Base-by-base conservation (phyloP, 2,797 vertebrate species). In the Coracias cyanogaster region DNA sequence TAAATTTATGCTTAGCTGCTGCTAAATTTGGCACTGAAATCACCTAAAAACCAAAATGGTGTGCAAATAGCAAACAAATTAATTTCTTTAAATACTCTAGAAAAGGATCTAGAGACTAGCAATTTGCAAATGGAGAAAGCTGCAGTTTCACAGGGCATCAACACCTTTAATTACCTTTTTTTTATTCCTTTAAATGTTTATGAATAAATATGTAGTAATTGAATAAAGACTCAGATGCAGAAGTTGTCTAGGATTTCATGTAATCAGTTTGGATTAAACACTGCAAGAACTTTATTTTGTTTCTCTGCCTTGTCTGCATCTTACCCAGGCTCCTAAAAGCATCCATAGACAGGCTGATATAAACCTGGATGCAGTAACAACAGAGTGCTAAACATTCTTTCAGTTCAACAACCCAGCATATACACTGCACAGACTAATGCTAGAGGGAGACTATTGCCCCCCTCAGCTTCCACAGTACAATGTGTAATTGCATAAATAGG, bases 381-480 rank as follows among this genome's bases (percentile, higher is more conserved):
- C 15, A 35, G 55, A 62, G 15, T 39, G 48, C 37, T 73, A 39
- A 52, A 37, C 0, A 14, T 19, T 25, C 45, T 67, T 35, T 16
- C 15, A 10, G 37, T 6, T 33, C 79, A 26, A 4, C 1, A 31
- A 10, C 12, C 41, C 24, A 24, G n/a, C 71, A 18, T 0, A 17
- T 0, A 3, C 3, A 1, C 58, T 8, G 29, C 43, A 26, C 8
- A 13, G 64, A 28, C 18, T 3, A 3, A 33, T 7, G 41, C 48
- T 7, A 5, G 10, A 25, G 26, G 57, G 28, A 67, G 5, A 26
- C 5, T 5, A 7, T 3, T 21, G 72, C 31, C 52, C 29, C 41
- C 45, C 48, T 25, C 11, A 60, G 48, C n/a, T 73, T 16, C 60
- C 31, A 13, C 12, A 74, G 48, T 11, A 54, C 39, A 24, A 28